phyloP scores from a whole-genome alignment of 2,113 vertebrate species.

The Gnathonemus echidnorhynchus region DNA sequence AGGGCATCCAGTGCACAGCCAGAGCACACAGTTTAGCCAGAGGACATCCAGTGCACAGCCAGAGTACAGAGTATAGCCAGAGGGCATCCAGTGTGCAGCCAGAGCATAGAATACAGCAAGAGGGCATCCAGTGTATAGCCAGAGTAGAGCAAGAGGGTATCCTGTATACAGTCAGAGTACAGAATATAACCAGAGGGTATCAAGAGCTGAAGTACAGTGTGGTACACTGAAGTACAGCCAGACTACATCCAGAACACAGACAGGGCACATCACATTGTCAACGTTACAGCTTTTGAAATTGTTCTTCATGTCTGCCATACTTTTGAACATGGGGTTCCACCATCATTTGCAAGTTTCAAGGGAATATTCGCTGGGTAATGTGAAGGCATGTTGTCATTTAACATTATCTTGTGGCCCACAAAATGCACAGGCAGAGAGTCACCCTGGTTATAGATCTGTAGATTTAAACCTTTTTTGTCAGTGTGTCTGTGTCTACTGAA shows the following conservation, averaged over 20 bases:
- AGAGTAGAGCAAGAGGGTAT: too few relatives aligned
- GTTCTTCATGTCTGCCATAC: not conserved
- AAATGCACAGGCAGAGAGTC: not conserved
- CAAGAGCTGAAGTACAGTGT: not conserved
- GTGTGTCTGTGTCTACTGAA: not conserved
- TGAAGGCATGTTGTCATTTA: not conserved
- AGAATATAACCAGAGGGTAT: not conserved
- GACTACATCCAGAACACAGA: not conserved
- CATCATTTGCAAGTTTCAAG: not conserved
- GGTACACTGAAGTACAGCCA: not conserved
- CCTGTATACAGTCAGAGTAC: too few relatives aligned
- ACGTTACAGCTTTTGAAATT: not conserved
- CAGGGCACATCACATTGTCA: not conserved
- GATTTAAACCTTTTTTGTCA: not conserved
- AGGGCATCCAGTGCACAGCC: not conserved
- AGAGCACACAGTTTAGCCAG: fast-evolving
- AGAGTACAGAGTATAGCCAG: too few relatives aligned
- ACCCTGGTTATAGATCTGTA: not conserved
- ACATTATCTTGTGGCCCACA: not conserved
- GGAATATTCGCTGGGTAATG: not conserved
- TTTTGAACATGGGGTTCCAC: not conserved
- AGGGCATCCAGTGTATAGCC: not conserved
- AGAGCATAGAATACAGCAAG: not conserved
- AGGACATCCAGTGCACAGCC: too few relatives aligned
- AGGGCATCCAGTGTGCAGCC: too few relatives aligned